Evolutionary conservation across 2,888 invertebrate genomes (phyloP), one percentile per base, ranked within the genome.

Genomic region (Hecatera dysodea): DNA sequence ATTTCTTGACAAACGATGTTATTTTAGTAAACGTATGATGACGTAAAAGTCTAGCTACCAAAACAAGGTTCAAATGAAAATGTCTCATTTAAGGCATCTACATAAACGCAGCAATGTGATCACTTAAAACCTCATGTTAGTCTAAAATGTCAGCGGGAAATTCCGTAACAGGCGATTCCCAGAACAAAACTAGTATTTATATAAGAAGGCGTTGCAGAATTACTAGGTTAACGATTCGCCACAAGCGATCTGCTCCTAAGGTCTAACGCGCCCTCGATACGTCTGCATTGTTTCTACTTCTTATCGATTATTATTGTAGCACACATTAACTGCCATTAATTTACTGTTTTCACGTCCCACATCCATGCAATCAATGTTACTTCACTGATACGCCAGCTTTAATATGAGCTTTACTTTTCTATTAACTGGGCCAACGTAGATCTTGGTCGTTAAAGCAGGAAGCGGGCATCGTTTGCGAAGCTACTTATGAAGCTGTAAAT

Each of bases 181-280:
- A 64, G 72, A 70, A 63, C 72, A 78, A 74, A 81, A 75, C 68
- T 48, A 29, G 55, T 83, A 83, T 80, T 74, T 78, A 72, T 77
- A 69, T 67, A 62, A 67, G 65, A 72, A 65, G 65, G 69, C 24
- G 55, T 59, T 64, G 59, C 69, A 83, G 78, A 84, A 90, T 89
- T 91, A 90, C 86, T 91, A 88, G 93, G 93, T 91, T 93, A 93
- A 92, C 89, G 89, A 90, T 91, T 93, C 91, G 89, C 90, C 90
- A 83, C 82, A 86, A 77, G 36, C 86, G 87, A 84, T 86, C 74
- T 86, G 88, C 80, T 88, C 85, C 84, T 89, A 88, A 88, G 90
- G 90, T 89, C 90, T 87, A 83, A 72, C 74, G 73, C 81, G 92
- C 80, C 93, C 93, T 89, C 90, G 86, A 92, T 93, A 90, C 85